Base-by-base conservation (phyloP, 2,797 vertebrate species). In the Lagocephalus sceleratus region DNA sequence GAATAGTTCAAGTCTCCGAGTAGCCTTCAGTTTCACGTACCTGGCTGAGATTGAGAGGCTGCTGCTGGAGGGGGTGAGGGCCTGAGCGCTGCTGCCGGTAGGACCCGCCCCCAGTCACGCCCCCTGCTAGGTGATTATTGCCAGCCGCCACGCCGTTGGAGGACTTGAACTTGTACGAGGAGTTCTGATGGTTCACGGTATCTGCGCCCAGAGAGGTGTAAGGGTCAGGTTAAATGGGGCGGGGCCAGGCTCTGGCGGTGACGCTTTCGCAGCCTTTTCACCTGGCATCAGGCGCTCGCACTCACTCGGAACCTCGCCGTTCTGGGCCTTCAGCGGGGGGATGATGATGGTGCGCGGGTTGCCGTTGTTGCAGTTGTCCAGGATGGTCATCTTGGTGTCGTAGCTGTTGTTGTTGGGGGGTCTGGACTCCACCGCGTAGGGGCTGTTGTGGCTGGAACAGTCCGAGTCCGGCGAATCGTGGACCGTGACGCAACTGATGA, bases 21-120 rank as follows among this genome's bases (percentile, higher is more conserved):
- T 6, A 35, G 32, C n/a, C n/a, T n/a, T n/a, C n/a, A n/a, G 10
- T 12, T 32, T 32, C 29, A 35, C 67, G 61, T 85, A 99, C 97
- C 96, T 99, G 97, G 90, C 96, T 99, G 87, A 99, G 97, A 90
- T 98, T 99, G 72, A 99, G 95, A 63, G 97, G 96, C 88, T 99
- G 97, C 83, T 96, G 94, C 88, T 98, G 97, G 88, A 98, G 91
- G 60, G 78, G 93, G 85, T 95, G 94, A 70, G 93, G 93, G 67
- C 92, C 94, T 52, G 94, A 90, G 79, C 94, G 92, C 85, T 94
- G 94, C 82, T 97, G 97, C 71, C 95, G 90, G 84, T 97, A 98
- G 73, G 92, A 81, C 49, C 91, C 47, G n/a, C 47, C 90, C 87
- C 92, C 92, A 47, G 85, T 77, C 11, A 92, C 60, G 66, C 90